Evolutionary conservation across 2,888 invertebrate species (phyloP), one percentile per base, ranked within the genome.

Genomic region (Hypercompe scribonia): DNA sequence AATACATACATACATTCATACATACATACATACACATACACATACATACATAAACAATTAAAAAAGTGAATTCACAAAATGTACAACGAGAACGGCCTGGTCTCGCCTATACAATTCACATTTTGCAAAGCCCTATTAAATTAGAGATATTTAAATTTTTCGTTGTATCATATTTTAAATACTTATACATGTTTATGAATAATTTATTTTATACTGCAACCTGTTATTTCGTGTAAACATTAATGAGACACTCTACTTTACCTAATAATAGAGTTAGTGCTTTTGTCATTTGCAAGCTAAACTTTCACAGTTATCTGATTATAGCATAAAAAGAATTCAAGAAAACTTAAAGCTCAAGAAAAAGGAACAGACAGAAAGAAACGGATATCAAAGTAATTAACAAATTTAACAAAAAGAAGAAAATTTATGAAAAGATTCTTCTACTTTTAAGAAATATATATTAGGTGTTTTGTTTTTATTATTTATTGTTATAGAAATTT

Each of bases 91-190:
- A n/a, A n/a, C n/a, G n/a, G n/a, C n/a, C n/a, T n/a, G n/a, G n/a
- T 18, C 46, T 46, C 46, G 18, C 1, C 46, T 18, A 18, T 24
- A 3, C 50, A 54, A 33, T 73, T 76, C 78, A 36, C 46, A 39
- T 34, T 42, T 65, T 61, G 54, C 50, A 50, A 54, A 71, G 36
- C n/a, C n/a, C n/a, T n/a, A n/a, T n/a, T n/a, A n/a, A n/a, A 24
- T 31, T 71, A 72, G 42, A 36, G 71, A 18, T 81, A 65, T 78
- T n/a, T n/a, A 10, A 3, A 54, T 54, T 54, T 54, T 24, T 54
- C 24, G 2, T n/a, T 10, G 11, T 10, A n/a, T n/a, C 11, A 8
- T 11, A 54, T 3, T 50, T 50, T 50, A 50, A 24, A 50, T 50
- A 24, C 50, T 50, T 54, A 58, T 58, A 50, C n/a, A n/a, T n/a